These are phyloP conservation scores for Amphiprion ocellaris DNA, from an alignment of 2,113 vertebrate genomes.

Conservation along the genomic window DNA sequence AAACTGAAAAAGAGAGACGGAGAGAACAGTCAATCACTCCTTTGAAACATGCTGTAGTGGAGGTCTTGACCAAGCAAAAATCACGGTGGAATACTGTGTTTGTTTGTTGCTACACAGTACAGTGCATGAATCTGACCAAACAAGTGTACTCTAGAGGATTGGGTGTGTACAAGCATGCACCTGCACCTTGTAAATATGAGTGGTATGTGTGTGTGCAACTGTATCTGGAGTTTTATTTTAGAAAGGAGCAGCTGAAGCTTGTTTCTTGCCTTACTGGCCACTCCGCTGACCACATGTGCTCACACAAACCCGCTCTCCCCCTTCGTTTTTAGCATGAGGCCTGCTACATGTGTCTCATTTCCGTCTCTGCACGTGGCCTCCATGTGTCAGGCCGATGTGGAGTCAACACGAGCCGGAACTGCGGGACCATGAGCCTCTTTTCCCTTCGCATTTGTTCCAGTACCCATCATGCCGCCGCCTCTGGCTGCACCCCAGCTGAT, in stretches of 20 bases:
- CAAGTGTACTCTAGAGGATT: background rate
- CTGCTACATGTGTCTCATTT: constrained; percentile 32
- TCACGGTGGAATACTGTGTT: background rate
- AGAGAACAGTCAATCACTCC: background rate
- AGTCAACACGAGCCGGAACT: constrained; percentile 36
- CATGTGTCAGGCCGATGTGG: constrained; percentile 61
- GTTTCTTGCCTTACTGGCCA: constrained; percentile 31
- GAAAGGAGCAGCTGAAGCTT: constrained; percentile 64
- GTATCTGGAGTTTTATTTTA: constrained; percentile 49
- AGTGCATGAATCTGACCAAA: too few relatives aligned
- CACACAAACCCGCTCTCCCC: background rate
- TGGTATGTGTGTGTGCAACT: constrained; percentile 6
- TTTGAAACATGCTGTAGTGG: background rate
- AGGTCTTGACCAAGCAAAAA: background rate
- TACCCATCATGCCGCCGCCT: constrained; percentile 58
- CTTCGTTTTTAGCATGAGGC: constrained; percentile 35
- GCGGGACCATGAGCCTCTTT: constrained; percentile 70
- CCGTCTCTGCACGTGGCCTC: constrained; percentile 28
- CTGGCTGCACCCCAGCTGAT: constrained; percentile 50
- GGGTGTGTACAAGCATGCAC: background rate
- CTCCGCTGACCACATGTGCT: constrained; percentile 31
- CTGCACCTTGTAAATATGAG: background rate
- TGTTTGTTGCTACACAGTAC: too few relatives aligned
- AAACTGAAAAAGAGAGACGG: background rate
- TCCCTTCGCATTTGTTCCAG: constrained; percentile 72